Evolutionary conservation across 2,888 invertebrate genomes (phyloP).

Genomic region (Drosophila trichaetosa): DNA sequence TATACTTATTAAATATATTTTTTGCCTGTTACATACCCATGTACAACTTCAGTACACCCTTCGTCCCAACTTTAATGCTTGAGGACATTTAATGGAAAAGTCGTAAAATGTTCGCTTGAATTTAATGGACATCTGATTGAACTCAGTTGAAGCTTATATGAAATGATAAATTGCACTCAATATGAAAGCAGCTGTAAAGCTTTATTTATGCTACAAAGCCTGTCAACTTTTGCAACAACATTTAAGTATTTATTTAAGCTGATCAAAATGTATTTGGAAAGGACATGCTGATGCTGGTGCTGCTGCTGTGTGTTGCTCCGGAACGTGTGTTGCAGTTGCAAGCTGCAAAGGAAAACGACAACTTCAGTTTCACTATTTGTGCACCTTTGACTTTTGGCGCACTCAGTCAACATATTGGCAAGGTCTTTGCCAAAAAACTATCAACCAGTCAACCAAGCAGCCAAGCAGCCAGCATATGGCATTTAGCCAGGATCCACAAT

Average conservation of each 20-base stretch:
- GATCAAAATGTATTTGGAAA: slow-evolving; percentile 17
- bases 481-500: not conserved
- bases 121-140: not conserved
- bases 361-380: slow-evolving; percentile 1
- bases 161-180: not conserved
- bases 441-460: slow-evolving; percentile 8
- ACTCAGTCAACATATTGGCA: slow-evolving; percentile 49
- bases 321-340: slow-evolving; percentile 12
- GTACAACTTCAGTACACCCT: no score
- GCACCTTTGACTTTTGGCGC: slow-evolving; percentile 45
- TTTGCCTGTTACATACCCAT: no score
- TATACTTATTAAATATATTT: not conserved
- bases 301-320: not conserved
- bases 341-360: not conserved
- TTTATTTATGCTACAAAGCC: not conserved
- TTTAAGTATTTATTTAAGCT: slow-evolving; percentile 31
- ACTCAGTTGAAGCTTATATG: not conserved
- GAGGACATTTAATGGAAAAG: not conserved
- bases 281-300: slow-evolving; percentile 10
- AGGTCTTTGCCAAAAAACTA: slow-evolving; percentile 56
- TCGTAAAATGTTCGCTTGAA: not conserved
- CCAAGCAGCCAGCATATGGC: slow-evolving; percentile 1
- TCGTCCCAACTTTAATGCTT: no score
- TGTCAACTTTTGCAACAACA: slow-evolving; percentile 5
- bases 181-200: no score